Conservation (phyloP, 2,113 vertebrate genomes). For the Scomber scombrus region DNA sequence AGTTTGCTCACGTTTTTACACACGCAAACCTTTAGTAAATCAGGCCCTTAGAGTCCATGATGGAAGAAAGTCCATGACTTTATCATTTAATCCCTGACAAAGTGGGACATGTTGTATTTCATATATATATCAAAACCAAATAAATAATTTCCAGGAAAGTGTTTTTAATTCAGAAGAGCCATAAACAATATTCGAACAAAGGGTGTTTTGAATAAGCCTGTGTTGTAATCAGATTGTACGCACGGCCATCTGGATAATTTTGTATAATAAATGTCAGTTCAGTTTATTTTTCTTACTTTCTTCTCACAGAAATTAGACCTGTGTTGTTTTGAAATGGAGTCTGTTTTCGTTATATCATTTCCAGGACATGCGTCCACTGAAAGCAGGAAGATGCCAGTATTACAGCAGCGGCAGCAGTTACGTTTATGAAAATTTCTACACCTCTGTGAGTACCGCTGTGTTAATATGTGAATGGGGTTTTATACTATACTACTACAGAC, state of each 20-base stretch:
- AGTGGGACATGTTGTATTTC: too few species aligned
- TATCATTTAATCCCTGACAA: too few species aligned
- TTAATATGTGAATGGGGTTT: not conserved
- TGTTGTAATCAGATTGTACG: not conserved
- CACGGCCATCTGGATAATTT: not conserved
- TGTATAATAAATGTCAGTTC: not conserved
- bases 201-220: not conserved
- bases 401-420: slow-evolving; percentile 81
- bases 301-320: not conserved
- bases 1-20: too few species aligned
- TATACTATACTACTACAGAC: too few species aligned
- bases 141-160: not conserved
- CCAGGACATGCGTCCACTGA: slow-evolving; percentile 83
- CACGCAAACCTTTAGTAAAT: too few species aligned
- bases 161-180: not conserved
- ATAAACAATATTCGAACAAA: not conserved
- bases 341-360: not conserved
- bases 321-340: not conserved
- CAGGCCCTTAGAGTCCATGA: not conserved
- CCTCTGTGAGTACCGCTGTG: slow-evolving; percentile 58
- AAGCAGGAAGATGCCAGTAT: slow-evolving; percentile 80
- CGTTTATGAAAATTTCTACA: slow-evolving; percentile 82
- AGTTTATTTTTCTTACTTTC: not conserved
- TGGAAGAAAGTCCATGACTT: too few species aligned
- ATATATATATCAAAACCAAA: not conserved